phyloP scores from a whole-genome alignment of 2,888 invertebrate genomes.

The Drosophila suboccidentalis region DNA sequence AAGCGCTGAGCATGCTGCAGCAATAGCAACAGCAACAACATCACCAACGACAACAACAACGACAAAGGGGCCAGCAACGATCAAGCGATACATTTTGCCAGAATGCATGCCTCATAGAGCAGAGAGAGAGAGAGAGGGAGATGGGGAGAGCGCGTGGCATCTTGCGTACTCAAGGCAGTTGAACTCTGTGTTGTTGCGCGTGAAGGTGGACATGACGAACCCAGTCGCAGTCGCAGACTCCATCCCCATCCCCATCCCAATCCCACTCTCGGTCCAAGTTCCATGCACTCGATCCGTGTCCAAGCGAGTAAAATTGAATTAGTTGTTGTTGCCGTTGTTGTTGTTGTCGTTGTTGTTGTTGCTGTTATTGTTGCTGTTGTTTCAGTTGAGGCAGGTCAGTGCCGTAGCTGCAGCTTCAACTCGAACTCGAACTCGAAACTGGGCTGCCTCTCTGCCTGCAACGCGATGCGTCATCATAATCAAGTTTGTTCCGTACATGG shows the following conservation, averaged over 20 bases:
- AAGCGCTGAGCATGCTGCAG: constrained; percentile 71
- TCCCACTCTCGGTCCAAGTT: constrained; percentile 1
- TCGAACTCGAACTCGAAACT: constrained; percentile 28
- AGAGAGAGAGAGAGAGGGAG: constrained; percentile 22
- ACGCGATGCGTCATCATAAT: constrained; percentile 76
- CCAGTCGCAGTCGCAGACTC: constrained; percentile 12
- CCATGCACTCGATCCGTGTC: constrained; percentile 34
- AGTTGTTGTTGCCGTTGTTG: constrained; percentile 48
- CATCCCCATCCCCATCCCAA: background rate
- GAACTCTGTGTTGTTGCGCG: constrained; percentile 68
- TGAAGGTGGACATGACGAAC: constrained; percentile 73
- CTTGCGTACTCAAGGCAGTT: constrained; percentile 72
- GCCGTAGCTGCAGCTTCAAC: constrained; percentile 32
- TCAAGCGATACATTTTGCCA: constrained; percentile 71
- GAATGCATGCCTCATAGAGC: constrained; percentile 64
- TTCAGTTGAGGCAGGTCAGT: constrained; percentile 64
- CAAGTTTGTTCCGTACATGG: constrained; percentile 65
- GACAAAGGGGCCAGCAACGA: constrained; percentile 54
- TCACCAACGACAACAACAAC: constrained; percentile 20
- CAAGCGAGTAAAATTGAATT: constrained; percentile 69
- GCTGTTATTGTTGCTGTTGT: constrained; percentile 22
- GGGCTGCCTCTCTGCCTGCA: constrained; percentile 43
- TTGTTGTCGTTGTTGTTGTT: constrained; percentile 26
- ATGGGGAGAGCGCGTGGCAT: constrained; percentile 38
- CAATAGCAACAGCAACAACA: constrained; percentile 45